Conservation (phyloP, 2,888 invertebrate genomes). For the Dusona sp. region DNA sequence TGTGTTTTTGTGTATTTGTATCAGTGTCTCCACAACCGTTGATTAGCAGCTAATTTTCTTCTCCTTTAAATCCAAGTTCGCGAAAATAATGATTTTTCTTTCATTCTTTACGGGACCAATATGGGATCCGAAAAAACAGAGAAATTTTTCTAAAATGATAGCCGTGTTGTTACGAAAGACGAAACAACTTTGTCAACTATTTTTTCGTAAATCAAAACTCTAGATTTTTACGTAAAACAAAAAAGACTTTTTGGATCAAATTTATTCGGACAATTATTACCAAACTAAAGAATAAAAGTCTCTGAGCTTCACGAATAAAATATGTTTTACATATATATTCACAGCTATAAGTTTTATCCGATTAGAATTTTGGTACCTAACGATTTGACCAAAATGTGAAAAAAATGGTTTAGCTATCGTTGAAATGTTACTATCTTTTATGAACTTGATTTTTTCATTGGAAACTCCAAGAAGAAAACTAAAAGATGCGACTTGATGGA, state of each 20-base stretch:
- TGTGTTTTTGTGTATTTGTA: background rate
- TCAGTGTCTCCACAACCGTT: background rate
- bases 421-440: background rate
- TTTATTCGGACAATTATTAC: too few species aligned
- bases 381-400: background rate
- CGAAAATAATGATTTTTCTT: background rate
- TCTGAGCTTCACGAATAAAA: too few species aligned
- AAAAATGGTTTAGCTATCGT: too few species aligned
- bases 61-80: background rate
- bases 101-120: background rate
- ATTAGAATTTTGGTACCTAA: background rate
- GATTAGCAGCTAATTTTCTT: background rate
- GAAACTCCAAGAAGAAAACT: background rate
- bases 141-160: background rate
- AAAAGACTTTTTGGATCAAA: too few species aligned
- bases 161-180: too few species aligned
- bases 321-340: background rate
- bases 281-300: too few species aligned
- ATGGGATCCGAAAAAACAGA: background rate
- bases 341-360: background rate
- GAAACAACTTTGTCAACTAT: too few species aligned
- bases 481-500: too few species aligned
- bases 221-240: too few species aligned
- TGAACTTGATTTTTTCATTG: background rate
- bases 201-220: too few species aligned